Evolutionary conservation across 2,113 vertebrate species (phyloP).

Genomic region (Egretta garzetta): DNA sequence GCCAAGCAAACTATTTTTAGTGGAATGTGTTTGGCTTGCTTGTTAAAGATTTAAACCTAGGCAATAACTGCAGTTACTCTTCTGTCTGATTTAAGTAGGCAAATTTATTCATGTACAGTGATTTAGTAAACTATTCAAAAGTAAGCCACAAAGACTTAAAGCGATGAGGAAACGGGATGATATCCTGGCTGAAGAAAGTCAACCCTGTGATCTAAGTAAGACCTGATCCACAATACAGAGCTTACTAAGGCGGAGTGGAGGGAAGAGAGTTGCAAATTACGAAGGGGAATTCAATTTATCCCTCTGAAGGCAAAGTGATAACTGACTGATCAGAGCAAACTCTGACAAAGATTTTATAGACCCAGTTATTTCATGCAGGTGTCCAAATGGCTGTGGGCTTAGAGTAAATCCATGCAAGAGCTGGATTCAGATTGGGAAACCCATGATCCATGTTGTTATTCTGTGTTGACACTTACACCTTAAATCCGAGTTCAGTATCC

Average conservation of each 20-base stretch:
- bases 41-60: conserved; percentile 10
- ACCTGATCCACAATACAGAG: not conserved
- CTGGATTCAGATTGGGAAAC: not conserved
- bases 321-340: not conserved
- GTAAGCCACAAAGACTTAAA: not conserved
- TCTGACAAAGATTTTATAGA: not conserved
- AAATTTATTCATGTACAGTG: not conserved
- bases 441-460: not conserved
- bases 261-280: not conserved
- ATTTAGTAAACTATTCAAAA: not conserved
- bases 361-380: not conserved
- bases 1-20: not conserved
- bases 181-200: not conserved
- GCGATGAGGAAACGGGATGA: not conserved
- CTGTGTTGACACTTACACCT: not conserved
- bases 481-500: not conserved
- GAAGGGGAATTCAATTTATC: not conserved
- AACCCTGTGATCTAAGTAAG: not conserved
- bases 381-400: not conserved
- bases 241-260: not conserved
- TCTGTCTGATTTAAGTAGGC: not conserved
- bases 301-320: not conserved
- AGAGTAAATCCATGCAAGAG: not conserved
- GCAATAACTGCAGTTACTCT: conserved; percentile 6
- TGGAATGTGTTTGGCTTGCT: not conserved